Percentiles rank a stretch among this genome's conserved stretches.
Conservation (phyloP, 2,797 vertebrate genomes). For the Sebastes hubbsi region DNA sequence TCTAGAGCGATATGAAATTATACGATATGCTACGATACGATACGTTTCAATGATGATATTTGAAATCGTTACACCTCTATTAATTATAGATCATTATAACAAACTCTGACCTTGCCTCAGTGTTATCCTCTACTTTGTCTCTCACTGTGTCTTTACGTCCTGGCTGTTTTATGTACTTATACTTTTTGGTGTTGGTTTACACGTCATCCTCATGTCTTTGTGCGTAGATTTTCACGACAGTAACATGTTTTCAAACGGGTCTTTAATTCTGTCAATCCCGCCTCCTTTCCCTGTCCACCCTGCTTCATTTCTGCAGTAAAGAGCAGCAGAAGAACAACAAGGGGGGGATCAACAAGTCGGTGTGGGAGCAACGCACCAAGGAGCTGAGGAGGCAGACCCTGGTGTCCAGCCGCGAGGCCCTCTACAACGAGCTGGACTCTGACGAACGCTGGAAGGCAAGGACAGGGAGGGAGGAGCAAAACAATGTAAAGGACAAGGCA, state of each 20-base stretch:
- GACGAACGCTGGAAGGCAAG: constrained; percentile 93
- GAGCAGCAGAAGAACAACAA: constrained; percentile 94
- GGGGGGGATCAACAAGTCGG: constrained; percentile 83
- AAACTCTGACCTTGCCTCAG: constrained; percentile 45
- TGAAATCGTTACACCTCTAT: too few relatives aligned
- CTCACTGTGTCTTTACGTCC: constrained; percentile 62
- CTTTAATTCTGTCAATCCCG: constrained; percentile 10
- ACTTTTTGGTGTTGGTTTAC: constrained; percentile 66
- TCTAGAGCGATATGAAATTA: too few relatives aligned
- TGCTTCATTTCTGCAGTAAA: constrained; percentile 81
- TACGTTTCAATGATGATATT: too few relatives aligned
- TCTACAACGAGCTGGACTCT: constrained; percentile 91
- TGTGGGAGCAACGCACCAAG: constrained; percentile 96
- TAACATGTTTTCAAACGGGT: not conserved
- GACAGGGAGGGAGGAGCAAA: constrained; percentile 74
- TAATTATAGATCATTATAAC: not conserved
- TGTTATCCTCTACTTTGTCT: constrained; percentile 57
- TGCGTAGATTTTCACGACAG: constrained; percentile 24
- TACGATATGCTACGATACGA: too few relatives aligned
- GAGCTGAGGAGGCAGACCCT: constrained; percentile 94
- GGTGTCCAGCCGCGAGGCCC: constrained; percentile 91
- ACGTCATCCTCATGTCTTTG: constrained; percentile 59
- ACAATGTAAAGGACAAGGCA: constrained; percentile 80
- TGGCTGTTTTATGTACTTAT: constrained; percentile 68
- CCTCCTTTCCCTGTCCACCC: constrained; percentile 2